Evolutionary conservation across 2,113 vertebrate genomes (phyloP), one percentile per base, ranked within the genome.

Genomic region (Casuarius casuarius): DNA sequence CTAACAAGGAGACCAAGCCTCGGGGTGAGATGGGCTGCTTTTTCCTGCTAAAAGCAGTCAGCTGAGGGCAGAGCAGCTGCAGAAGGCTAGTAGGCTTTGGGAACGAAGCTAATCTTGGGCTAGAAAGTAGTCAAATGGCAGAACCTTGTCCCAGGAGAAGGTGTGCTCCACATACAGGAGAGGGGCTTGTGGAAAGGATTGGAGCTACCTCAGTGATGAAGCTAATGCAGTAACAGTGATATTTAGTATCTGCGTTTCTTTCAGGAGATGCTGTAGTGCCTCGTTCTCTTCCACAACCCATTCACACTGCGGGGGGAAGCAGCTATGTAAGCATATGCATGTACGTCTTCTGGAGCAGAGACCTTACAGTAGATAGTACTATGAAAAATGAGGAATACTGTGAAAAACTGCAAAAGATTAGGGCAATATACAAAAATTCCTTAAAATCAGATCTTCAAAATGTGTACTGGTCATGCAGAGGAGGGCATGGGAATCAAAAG

Each of bases 191-290:
- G 44, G 44, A 46, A 46, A 46, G 44, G 15, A 14, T 46, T 46
- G 44, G 44, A 49, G 44, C 4, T 33, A 5, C 0, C 0, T 81
- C 40, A 52, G 12, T 20, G 17, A 16, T 52, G 26, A 67, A 15
- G 11, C 28, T 77, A 21, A 12, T 18, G 31, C 68, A 46, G 12
- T 17, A 86, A 29, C 44, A 86, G 8, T 5, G 7, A 7, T 70
- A 26, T 71, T 82, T 31, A n/a, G 16, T 46, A 35, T 18, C 63
- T 51, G 42, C 59, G 82, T 19, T 21, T 38, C 25, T 83, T 35
- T 61, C 25, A 56, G 77, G 48, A 72, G 26, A 23, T 78, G n/a
- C 33, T 15, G 12, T 10, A 29, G 33, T 33, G 6, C 23, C 80
- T 12, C 58, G 31, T 28, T 42, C 51, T 76, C 3, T 62, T 73